phyloP scores from a whole-genome alignment of 2,113 vertebrate genomes.

The Bambusicola thoracicus region DNA sequence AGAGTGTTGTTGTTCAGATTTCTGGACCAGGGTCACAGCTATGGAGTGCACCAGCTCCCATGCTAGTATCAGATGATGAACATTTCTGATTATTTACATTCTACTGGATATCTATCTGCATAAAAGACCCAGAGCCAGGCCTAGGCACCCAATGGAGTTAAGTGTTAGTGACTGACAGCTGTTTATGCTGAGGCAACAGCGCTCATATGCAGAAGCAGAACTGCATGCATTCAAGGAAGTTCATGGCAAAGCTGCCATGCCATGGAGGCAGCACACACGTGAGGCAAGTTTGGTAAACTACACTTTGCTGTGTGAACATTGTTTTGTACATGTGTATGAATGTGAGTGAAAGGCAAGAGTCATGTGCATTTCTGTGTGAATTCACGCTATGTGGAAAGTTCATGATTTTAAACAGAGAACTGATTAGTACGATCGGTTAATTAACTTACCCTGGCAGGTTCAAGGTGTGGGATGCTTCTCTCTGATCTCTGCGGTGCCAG shows the following conservation, averaged over 20 bases:
- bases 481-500: neutral
- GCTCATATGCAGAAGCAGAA: neutral
- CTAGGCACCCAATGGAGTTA: neutral
- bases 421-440: neutral
- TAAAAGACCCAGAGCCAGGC: neutral
- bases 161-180: neutral
- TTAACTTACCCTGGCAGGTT: neutral
- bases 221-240: neutral
- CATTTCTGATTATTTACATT: neutral
- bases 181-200: neutral
- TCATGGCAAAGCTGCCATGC: rapidly evolving
- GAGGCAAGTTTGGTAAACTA: neutral
- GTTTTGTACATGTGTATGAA: neutral
- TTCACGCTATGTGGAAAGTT: neutral
- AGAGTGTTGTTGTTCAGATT: neutral
- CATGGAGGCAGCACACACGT: no score
- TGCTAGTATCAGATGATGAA: neutral
- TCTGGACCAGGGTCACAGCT: neutral
- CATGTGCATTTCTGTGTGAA: neutral
- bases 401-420: neutral
- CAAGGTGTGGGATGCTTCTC: neutral
- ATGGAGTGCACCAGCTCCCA: rapidly evolving
- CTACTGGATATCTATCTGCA: neutral
- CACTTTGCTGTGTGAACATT: neutral
- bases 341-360: neutral